These are phyloP conservation scores for Balanococcus diminutus DNA, from an alignment of 2,888 invertebrate genomes.

Conservation along the genomic window DNA sequence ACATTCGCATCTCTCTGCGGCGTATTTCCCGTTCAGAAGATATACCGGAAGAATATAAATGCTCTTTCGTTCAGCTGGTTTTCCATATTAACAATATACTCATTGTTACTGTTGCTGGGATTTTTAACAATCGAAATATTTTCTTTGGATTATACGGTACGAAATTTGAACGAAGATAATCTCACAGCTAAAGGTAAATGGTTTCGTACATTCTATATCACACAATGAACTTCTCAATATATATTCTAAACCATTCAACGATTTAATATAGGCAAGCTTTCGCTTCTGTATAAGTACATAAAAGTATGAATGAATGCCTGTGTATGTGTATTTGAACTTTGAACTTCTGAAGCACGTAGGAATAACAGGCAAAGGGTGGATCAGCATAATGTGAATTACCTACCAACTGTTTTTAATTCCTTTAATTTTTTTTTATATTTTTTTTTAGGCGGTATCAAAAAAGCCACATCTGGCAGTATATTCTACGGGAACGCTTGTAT, in stretches of 20 bases:
- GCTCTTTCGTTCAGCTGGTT: conserved; percentile 57
- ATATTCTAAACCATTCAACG: background rate
- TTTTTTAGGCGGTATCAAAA: conserved; percentile 58
- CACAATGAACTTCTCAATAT: background rate
- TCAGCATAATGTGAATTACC: background rate
- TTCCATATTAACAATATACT: conserved; percentile 57
- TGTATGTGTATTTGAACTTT: background rate
- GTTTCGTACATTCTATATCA: background rate
- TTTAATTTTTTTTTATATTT: no score
- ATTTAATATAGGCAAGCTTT: background rate
- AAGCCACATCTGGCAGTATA: conserved; percentile 58
- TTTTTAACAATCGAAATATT: conserved; percentile 57
- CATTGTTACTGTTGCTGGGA: conserved; percentile 56
- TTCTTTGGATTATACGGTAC: conserved; percentile 58
- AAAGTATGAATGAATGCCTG: no score
- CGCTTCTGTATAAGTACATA: no score
- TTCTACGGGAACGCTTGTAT: conserved; percentile 58
- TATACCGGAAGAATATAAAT: conserved; percentile 55
- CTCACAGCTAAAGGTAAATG: conserved; percentile 58
- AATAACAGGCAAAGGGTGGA: background rate
- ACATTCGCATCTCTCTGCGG: conserved; percentile 57
- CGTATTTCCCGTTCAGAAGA: conserved; percentile 57
- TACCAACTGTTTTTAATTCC: background rate
- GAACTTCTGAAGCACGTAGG: background rate
- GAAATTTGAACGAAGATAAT: conserved; percentile 58